Conservation (phyloP, 2,888 invertebrate species). For the Meliscaeva auricollis region DNA sequence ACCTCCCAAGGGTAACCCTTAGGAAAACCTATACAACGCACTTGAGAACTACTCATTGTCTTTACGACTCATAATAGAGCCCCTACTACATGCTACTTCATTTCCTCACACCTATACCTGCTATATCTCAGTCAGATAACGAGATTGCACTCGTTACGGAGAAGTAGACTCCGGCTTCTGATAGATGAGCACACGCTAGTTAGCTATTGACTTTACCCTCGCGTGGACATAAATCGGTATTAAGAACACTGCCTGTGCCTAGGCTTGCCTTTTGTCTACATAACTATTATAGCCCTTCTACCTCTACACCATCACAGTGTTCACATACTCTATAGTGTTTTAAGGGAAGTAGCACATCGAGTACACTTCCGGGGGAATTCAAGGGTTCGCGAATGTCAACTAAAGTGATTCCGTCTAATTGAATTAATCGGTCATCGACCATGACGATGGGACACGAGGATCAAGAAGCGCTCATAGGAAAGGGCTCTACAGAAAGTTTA, state of each 20-base stretch:
- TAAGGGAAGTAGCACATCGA: constrained; percentile 14
- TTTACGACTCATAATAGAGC: constrained; percentile 46
- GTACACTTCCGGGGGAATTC: constrained; percentile 52
- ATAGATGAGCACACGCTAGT: constrained; percentile 68
- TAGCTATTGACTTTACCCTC: constrained; percentile 64
- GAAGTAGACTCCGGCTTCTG: constrained; percentile 56
- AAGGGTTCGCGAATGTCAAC: constrained; percentile 48
- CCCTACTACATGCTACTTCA: background rate
- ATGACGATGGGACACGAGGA: constrained; percentile 85
- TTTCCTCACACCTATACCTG: constrained; percentile 35
- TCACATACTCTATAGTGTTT: constrained; percentile 11
- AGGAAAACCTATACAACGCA: constrained; percentile 35
- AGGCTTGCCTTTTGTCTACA: background rate
- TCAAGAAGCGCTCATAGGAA: constrained; percentile 85
- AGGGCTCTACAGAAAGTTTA: constrained; percentile 63
- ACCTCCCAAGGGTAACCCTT: constrained; percentile 15
- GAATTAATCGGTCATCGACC: constrained; percentile 77
- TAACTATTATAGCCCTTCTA: background rate
- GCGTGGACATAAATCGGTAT: constrained; percentile 58
- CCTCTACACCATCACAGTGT: background rate
- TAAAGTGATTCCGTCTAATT: constrained; percentile 66
- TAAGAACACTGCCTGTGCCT: background rate
- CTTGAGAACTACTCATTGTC: constrained; percentile 66
- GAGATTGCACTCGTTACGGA: constrained; percentile 70
- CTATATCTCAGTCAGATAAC: constrained; percentile 57